phyloP scores from a whole-genome alignment of 1,140 invertebrate species.

The Bombus confusus region DNA sequence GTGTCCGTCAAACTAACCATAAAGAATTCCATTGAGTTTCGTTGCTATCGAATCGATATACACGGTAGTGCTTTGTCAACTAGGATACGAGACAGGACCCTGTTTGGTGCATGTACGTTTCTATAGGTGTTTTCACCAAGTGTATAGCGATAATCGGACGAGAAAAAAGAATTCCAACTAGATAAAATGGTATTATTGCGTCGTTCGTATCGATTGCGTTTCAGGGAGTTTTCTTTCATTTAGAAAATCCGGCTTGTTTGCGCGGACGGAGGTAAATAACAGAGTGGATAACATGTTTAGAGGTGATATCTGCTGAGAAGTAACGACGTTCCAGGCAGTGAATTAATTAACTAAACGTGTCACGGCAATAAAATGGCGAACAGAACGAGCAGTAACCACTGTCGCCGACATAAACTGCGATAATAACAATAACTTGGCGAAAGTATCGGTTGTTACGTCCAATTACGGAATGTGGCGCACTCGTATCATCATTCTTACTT shows the following conservation, averaged over 20 bases:
- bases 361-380: not conserved
- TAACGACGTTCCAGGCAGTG: not conserved
- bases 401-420: not conserved
- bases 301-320: not conserved
- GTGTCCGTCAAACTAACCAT: not conserved
- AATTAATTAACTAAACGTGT: conserved; percentile 34
- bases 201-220: not conserved
- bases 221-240: not conserved
- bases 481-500: conserved; percentile 37
- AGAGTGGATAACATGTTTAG: not conserved
- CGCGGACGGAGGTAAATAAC: not conserved
- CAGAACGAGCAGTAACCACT: not conserved
- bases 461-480: conserved; percentile 6
- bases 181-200: too few relatives aligned
- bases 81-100: too few relatives aligned
- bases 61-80: not conserved
- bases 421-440: conserved; percentile 24
- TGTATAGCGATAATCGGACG: too few relatives aligned
- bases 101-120: too few relatives aligned
- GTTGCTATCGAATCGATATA: not conserved
- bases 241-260: not conserved
- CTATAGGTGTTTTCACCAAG: too few relatives aligned
- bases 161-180: too few relatives aligned
- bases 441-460: conserved; percentile 16
- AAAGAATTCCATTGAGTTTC: not conserved